Evolutionary conservation across 2,797 vertebrate genomes (phyloP).

Genomic region (Schizopygopsis malacanthus): DNA sequence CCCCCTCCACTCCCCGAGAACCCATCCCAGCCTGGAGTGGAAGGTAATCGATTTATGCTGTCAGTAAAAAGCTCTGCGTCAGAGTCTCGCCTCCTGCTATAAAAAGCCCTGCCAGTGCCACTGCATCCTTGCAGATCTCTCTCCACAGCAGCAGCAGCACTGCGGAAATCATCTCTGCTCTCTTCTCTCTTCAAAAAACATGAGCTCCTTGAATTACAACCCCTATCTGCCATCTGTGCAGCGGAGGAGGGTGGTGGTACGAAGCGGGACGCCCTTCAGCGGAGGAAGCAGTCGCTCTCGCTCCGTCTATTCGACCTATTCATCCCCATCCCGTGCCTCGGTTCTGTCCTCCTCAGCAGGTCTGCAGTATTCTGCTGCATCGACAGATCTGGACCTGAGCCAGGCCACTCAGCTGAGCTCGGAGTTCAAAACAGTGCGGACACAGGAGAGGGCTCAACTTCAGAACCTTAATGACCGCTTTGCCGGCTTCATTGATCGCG

Average conservation of each 20-base stretch:
- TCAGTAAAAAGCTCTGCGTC: constrained; percentile 74
- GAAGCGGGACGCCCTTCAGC: constrained; percentile 75
- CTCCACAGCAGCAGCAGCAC: constrained; percentile 73
- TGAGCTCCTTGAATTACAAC: constrained; percentile 92
- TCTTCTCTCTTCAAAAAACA: constrained; percentile 74
- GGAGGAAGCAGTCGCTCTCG: constrained; percentile 79
- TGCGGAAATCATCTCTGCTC: constrained; percentile 63
- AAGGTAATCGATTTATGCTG: constrained; percentile 73
- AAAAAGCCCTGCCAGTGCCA: constrained; percentile 76
- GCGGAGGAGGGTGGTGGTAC: constrained; percentile 86
- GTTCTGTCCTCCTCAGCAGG: constrained; percentile 83
- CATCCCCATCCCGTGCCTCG: constrained; percentile 85
- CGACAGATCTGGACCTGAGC: constrained; percentile 89
- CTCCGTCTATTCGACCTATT: constrained; percentile 83
- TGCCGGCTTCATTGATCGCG: constrained; percentile 94
- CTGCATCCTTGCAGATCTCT: constrained; percentile 72
- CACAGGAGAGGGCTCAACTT: constrained; percentile 93
- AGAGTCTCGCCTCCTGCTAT: constrained; percentile 73
- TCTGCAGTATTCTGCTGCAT: constrained; percentile 76
- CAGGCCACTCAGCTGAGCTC: constrained; percentile 89
- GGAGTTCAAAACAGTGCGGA: constrained; percentile 90
- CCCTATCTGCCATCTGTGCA: constrained; percentile 88
- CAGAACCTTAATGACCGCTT: constrained; percentile 97
- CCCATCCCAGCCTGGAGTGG: constrained; percentile 67
- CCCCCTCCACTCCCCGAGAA: constrained; percentile 54